Conservation (phyloP, 2,888 invertebrate genomes). For the Drosophila niveifrons region DNA sequence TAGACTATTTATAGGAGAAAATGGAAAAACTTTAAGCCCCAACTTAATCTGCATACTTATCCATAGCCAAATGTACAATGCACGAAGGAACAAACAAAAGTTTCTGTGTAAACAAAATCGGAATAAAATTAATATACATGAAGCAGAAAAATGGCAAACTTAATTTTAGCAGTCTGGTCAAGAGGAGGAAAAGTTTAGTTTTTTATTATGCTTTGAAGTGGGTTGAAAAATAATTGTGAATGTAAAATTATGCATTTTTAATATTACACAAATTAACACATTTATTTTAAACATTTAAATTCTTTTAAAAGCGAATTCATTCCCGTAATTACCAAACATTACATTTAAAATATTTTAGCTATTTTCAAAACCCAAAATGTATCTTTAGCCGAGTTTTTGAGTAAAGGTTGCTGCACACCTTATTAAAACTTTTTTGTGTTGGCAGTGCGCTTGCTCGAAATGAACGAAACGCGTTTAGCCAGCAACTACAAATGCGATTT, state of each 20-base stretch:
- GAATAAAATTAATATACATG: conserved; percentile 5
- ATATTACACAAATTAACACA: too few relatives aligned
- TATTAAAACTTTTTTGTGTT: neutral
- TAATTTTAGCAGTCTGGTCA: conserved; percentile 2
- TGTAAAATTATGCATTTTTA: too few relatives aligned
- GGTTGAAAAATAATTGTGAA: neutral
- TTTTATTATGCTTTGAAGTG: neutral
- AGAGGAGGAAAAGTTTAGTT: conserved; percentile 2
- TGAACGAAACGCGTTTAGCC: neutral
- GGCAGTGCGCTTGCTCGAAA: neutral
- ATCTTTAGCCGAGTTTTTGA: neutral
- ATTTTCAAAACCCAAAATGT: neutral
- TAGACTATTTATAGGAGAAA: neutral
- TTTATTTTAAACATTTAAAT: too few relatives aligned
- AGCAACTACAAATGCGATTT: neutral
- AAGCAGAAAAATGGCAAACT: neutral
- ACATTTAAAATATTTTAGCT: neutral
- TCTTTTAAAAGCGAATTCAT: too few relatives aligned
- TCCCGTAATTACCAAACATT: too few relatives aligned
- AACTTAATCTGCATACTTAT: neutral
- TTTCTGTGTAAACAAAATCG: conserved; percentile 1
- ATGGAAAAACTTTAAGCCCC: neutral
- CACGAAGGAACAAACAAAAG: conserved; percentile 1
- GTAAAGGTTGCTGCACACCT: neutral
- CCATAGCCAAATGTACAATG: neutral